Percentiles rank a stretch among this genome's conserved stretches.
These are phyloP conservation scores for Tautogolabrus adspersus DNA, from an alignment of 2,113 vertebrate genomes.

Conservation along the genomic window DNA sequence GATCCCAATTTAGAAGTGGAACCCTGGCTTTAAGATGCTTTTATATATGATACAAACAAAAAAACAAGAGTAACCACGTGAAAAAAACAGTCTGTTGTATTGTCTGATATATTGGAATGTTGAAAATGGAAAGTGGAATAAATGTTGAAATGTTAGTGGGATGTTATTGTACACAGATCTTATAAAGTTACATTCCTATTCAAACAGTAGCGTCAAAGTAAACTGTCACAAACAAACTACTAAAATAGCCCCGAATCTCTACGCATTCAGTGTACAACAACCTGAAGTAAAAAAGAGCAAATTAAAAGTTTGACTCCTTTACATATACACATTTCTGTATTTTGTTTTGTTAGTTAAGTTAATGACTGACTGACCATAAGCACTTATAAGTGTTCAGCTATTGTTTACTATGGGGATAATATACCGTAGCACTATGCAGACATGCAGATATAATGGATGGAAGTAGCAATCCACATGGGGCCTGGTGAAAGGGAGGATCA, in stretches of 20 bases:
- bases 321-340: conserved; percentile 9
- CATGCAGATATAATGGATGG: conserved; percentile 38
- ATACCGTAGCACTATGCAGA: conserved; percentile 1
- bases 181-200: conserved; percentile 7
- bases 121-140: not conserved
- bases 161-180: conserved; percentile 14
- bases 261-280: conserved; percentile 24
- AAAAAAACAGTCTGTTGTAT: not conserved
- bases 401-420: not conserved
- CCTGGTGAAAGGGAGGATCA: not conserved
- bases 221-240: conserved; percentile 10
- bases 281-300: conserved; percentile 8
- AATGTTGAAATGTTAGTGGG: not conserved
- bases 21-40: not conserved
- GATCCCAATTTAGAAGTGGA: not conserved
- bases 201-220: conserved; percentile 12
- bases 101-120: not conserved
- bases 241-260: not conserved
- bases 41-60: too few species aligned
- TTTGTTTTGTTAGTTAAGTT: not conserved
- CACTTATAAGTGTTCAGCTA: not conserved
- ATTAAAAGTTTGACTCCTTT: not conserved
- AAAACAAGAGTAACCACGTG: not conserved
- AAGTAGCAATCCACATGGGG: conserved; percentile 17
- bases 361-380: conserved; percentile 14